Evolutionary conservation across 2,797 vertebrate species (phyloP).

Genomic region (Brotula barbata): DNA sequence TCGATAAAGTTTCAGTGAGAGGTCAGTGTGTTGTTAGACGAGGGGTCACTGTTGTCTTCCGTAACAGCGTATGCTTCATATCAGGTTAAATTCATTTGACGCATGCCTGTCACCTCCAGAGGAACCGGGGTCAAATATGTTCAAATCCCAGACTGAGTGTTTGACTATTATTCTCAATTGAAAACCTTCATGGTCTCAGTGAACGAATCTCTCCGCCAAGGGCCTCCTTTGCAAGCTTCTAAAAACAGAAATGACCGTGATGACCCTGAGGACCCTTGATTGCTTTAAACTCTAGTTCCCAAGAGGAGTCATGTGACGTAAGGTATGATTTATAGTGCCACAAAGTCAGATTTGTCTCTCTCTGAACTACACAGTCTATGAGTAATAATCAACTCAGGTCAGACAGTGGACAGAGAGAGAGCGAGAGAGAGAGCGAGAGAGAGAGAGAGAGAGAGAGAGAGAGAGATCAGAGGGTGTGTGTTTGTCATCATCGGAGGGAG

Average conservation of each 20-base stretch:
- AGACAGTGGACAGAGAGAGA: constrained; percentile 30
- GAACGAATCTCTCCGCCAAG: not conserved
- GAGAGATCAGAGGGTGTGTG: constrained; percentile 28
- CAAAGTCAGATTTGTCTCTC: constrained; percentile 49
- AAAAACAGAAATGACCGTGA: constrained; percentile 20
- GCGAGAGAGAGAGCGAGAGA: too few species aligned
- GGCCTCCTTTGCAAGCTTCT: not conserved
- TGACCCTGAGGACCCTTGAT: constrained; percentile 7
- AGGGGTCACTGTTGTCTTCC: not conserved
- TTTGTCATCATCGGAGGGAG: constrained; percentile 36
- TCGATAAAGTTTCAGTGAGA: constrained; percentile 5
- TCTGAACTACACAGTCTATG: constrained; percentile 41
- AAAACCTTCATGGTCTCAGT: not conserved
- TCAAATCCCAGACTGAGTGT: not conserved
- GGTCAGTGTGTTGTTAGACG: not conserved
- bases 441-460: not conserved
- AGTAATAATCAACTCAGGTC: constrained; percentile 33
- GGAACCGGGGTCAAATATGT: constrained; percentile 1
- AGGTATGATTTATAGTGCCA: constrained; percentile 42
- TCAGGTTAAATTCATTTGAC: not conserved
- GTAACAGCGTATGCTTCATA: not conserved
- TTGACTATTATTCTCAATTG: constrained; percentile 1
- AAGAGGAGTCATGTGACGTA: constrained; percentile 23
- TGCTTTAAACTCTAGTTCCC: constrained; percentile 44
- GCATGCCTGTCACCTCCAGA: not conserved